Conservation (phyloP, 2,113 vertebrate genomes). For the Podarcis muralis region DNA sequence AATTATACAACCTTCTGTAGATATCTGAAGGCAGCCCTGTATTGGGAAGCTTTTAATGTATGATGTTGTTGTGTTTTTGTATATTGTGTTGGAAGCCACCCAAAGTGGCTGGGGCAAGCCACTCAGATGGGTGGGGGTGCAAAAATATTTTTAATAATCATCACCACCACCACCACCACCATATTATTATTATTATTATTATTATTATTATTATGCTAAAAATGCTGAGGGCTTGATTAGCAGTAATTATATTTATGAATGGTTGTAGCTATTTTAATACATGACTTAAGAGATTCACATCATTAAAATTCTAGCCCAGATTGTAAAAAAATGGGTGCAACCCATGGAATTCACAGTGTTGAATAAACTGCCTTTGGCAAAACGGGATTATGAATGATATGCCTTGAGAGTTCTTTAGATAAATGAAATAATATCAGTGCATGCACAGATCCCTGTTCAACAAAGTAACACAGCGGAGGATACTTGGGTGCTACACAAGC, state of each 20-base stretch:
- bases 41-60: too few species aligned
- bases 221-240: not conserved
- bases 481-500: not conserved
- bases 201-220: not conserved
- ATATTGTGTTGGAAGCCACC: too few species aligned
- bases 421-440: not conserved
- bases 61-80: too few species aligned
- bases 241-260: not conserved
- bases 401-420: not conserved
- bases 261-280: not conserved
- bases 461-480: not conserved
- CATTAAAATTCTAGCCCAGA: not conserved
- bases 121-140: too few species aligned
- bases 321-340: not conserved
- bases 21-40: too few species aligned
- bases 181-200: not conserved
- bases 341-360: not conserved
- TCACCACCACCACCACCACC: too few species aligned
- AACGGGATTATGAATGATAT: not conserved
- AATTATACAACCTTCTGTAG: too few species aligned
- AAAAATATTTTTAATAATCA: too few species aligned
- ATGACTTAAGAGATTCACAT: accelerated
- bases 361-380: not conserved
- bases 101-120: too few species aligned
- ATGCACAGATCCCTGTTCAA: not conserved